Conservation (phyloP, 2,797 vertebrate genomes). For the Oceanodroma leucorhoa region DNA sequence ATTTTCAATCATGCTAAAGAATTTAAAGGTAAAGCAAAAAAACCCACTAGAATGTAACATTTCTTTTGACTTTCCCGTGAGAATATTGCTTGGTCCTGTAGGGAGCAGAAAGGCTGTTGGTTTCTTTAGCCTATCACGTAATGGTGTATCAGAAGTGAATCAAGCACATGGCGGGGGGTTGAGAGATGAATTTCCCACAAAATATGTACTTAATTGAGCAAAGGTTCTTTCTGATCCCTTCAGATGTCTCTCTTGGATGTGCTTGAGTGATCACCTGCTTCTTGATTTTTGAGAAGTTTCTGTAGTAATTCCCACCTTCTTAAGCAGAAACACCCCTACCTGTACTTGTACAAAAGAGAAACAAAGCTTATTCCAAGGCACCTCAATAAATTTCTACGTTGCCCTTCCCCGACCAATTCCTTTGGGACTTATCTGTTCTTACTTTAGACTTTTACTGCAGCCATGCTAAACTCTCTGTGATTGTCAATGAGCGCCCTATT, state of each 20-base stretch:
- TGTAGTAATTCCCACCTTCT: neutral
- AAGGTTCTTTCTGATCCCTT: neutral
- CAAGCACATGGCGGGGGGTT: fast-evolving
- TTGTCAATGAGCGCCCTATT: neutral
- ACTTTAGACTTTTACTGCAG: slow-evolving; percentile 14
- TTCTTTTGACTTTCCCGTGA: neutral
- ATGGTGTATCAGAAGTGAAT: neutral
- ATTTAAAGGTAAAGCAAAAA: neutral
- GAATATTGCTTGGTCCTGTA: neutral
- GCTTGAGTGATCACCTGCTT: neutral
- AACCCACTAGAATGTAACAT: fast-evolving
- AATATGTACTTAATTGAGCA: neutral
- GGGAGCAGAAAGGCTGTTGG: neutral
- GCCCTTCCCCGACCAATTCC: neutral
- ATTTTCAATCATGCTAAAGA: neutral
- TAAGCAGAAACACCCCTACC: neutral
- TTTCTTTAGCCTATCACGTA: neutral
- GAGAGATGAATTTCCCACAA: neutral
- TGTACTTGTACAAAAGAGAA: neutral
- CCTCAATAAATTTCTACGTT: slow-evolving; percentile 22
- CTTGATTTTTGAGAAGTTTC: neutral
- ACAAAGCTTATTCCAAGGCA: neutral
- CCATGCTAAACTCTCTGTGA: neutral
- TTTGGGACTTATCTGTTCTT: slow-evolving; percentile 8
- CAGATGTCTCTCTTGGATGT: neutral